Evolutionary conservation across 2,113 vertebrate genomes (phyloP).

Genomic region (Oreochromis tanganicae): DNA sequence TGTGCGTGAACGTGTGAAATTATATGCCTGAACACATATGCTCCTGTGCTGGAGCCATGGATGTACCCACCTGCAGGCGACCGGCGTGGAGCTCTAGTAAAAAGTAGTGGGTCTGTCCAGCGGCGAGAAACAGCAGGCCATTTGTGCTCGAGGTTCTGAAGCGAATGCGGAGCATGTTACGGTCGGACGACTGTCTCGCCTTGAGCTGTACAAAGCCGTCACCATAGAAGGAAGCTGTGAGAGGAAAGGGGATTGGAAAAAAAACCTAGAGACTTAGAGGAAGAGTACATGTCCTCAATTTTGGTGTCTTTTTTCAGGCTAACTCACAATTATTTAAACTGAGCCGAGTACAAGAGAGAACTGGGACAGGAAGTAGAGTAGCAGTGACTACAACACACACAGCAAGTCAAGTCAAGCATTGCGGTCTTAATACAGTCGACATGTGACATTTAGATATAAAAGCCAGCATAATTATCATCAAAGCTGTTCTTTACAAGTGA

Average conservation of each 20-base stretch:
- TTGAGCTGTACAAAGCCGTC: constrained; percentile 79
- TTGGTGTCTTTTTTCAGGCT: not conserved
- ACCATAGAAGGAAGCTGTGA: constrained; percentile 63
- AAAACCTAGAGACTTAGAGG: not conserved
- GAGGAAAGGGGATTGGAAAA: not conserved
- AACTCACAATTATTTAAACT: not conserved
- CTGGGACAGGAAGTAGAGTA: not conserved
- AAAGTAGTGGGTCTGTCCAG: constrained; percentile 76
- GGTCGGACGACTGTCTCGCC: constrained; percentile 66
- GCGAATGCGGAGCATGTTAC: constrained; percentile 72
- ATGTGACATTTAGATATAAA: constrained; percentile 59
- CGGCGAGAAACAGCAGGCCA: constrained; percentile 85
- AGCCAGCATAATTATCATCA: constrained; percentile 54
- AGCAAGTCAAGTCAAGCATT: constrained; percentile 26
- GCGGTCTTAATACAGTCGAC: constrained; percentile 46
- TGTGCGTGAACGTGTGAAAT: not conserved
- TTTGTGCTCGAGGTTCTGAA: constrained; percentile 82
- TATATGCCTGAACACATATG: constrained; percentile 40
- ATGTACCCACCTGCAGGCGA: constrained; percentile 76
- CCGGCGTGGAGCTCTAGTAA: constrained; percentile 79
- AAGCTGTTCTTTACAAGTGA: constrained; percentile 36
- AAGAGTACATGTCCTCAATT: not conserved
- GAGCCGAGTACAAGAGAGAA: not conserved
- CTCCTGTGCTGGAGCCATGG: constrained; percentile 9
- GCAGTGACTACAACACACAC: not conserved